These are phyloP conservation scores for Eunapius fragilis DNA, from an alignment of 37 sponge, comb jelly and placozoan genomes.

Conservation along the genomic window DNA sequence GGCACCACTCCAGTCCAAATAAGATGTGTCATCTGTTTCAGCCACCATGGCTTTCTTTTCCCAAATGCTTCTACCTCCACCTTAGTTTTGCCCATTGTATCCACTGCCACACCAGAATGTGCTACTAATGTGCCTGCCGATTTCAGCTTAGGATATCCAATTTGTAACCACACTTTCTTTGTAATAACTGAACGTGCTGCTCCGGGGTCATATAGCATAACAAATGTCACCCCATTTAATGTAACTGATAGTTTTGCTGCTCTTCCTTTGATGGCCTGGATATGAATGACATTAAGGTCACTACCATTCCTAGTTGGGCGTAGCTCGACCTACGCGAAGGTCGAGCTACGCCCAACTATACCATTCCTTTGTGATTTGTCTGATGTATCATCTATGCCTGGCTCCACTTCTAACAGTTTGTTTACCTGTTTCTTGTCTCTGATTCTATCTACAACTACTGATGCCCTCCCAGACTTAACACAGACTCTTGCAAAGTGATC, in stretches of 20 bases:
- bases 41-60: neutral
- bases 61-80: neutral
- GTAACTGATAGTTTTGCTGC: neutral
- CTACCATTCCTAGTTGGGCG: too few species aligned
- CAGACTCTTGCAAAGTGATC: constrained; percentile 63
- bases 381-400: neutral
- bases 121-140: neutral
- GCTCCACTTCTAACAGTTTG: neutral
- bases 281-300: neutral
- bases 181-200: neutral
- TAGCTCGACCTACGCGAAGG: too few species aligned
- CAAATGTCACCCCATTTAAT: neutral
- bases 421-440: neutral
- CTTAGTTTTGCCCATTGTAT: neutral
- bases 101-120: neutral
- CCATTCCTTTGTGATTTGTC: neutral
- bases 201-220: neutral
- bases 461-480: neutral
- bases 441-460: neutral
- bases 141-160: neutral
- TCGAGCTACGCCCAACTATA: too few species aligned
- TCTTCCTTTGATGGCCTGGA: neutral
- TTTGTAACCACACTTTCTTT: neutral
- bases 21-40: neutral
- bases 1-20: neutral